Base-by-base conservation (phyloP, 2,888 invertebrate genomes). In the Phymatocera aterrima region DNA sequence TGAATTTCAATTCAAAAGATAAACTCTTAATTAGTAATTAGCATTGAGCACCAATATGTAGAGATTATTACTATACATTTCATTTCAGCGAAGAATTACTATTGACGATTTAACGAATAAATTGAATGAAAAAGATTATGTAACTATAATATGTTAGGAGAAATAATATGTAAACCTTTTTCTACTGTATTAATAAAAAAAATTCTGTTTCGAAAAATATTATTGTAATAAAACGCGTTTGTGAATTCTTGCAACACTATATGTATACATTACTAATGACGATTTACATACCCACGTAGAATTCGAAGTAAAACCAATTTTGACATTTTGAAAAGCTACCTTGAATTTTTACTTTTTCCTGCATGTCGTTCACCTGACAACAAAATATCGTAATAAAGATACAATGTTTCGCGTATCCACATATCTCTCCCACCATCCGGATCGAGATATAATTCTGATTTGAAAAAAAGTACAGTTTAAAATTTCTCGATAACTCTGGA, bases 231-330 rank as follows among this genome's bases (percentile, higher is more conserved):
- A 18, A 21, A 65, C 43, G 40, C 43, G 43, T 43, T 65, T 65
- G 65, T 61, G 12, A 34, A 61, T 34, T 61, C 31, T 8, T 21
- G 15, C 31, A 2, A 61, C 51, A n/a, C n/a, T 51, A n/a, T n/a
- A 48, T 3, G 18, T 61, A 37, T 43, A 21, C 40, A 65, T 65
- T 40, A 12, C 12, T 8, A 18, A 65, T 10, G 24, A 40, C 21
- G 65, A 24, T 40, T 40, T 40, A 65, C 34, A 15, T 34, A 18
- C 65, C 40, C 40, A 37, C 40, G 65, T 37, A 21, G 40, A 4
- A 40, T 65, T 37, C 40, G 15, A 40, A 65, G 65, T 65, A 65
- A 65, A 65, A 40, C 65, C n/a, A n/a, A 40, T 65, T 40, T 65
- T 37, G 40, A 21, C 21, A 65, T 65, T 65, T 65, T 21, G 65